Evolutionary conservation across 2,888 invertebrate species (phyloP).

Genomic region (Temnothorax unifasciatus): DNA sequence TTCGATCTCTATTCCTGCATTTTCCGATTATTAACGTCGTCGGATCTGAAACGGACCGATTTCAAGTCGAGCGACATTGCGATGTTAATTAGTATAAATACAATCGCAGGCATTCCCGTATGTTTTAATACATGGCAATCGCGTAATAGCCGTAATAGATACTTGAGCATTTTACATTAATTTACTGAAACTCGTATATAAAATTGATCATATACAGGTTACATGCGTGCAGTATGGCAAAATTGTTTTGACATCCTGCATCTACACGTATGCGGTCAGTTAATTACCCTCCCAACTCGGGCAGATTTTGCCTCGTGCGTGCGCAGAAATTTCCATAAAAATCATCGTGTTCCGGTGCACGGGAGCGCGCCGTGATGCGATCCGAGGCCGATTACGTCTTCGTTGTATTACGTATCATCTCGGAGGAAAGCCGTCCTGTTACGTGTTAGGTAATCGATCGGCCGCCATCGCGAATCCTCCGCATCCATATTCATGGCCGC

Average conservation of each 20-base stretch:
- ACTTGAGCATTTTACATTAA: background rate
- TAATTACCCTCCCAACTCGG: background rate
- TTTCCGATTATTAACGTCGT: background rate
- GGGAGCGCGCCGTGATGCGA: constrained; percentile 4
- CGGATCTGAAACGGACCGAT: background rate
- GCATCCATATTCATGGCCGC: constrained; percentile 68
- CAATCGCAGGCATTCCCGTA: background rate
- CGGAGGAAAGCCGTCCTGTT: constrained; percentile 63
- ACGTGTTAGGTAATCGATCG: constrained; percentile 66
- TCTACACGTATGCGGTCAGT: background rate
- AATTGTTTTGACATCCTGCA: background rate
- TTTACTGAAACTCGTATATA: background rate
- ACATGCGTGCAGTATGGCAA: background rate
- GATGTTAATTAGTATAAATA: background rate
- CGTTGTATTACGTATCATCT: constrained; percentile 60
- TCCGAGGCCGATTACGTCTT: constrained; percentile 51
- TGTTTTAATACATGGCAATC: background rate
- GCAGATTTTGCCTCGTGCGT: background rate
- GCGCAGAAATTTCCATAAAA: constrained; percentile 35
- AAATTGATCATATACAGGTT: background rate
- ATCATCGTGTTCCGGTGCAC: constrained; percentile 41
- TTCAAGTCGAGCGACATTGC: background rate
- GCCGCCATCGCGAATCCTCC: constrained; percentile 29
- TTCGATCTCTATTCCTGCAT: background rate
- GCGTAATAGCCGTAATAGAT: background rate